Evolutionary conservation across 2,113 vertebrate genomes (phyloP).

Genomic region (Lamprotornis superbus): DNA sequence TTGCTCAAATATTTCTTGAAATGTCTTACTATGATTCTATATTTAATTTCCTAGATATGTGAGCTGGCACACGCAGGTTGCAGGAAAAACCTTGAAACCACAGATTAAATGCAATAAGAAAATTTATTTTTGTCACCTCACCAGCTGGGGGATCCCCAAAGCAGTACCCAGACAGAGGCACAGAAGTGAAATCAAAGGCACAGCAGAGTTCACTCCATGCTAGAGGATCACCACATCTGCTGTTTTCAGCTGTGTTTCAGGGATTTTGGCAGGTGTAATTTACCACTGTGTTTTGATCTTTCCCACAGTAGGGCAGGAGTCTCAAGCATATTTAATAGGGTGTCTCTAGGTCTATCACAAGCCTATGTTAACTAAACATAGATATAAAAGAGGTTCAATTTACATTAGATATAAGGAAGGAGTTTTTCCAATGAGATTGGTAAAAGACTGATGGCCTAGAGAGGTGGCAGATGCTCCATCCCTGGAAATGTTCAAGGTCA

Average conservation of each 20-base stretch:
- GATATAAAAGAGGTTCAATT: background rate
- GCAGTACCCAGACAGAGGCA: background rate
- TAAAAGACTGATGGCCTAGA: background rate
- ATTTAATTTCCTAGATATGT: background rate
- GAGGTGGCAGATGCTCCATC: background rate
- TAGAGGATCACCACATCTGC: background rate
- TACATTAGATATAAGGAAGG: background rate
- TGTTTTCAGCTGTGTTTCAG: background rate
- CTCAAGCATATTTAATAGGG: no score
- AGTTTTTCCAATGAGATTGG: background rate
- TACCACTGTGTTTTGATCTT: background rate
- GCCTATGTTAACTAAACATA: background rate
- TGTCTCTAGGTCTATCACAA: background rate
- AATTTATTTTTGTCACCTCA: background rate
- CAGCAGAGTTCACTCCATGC: fast-evolving
- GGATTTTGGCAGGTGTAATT: background rate
- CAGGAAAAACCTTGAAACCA: background rate
- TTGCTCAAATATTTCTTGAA: background rate
- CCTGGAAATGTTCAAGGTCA: background rate
- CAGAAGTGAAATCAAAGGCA: background rate
- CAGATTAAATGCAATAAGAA: background rate
- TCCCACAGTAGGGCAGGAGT: background rate
- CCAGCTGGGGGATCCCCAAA: background rate
- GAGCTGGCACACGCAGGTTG: background rate
- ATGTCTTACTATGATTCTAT: background rate